Evolutionary conservation across 1,140 invertebrate species (phyloP).

Genomic region (Caenorhabditis latens): DNA sequence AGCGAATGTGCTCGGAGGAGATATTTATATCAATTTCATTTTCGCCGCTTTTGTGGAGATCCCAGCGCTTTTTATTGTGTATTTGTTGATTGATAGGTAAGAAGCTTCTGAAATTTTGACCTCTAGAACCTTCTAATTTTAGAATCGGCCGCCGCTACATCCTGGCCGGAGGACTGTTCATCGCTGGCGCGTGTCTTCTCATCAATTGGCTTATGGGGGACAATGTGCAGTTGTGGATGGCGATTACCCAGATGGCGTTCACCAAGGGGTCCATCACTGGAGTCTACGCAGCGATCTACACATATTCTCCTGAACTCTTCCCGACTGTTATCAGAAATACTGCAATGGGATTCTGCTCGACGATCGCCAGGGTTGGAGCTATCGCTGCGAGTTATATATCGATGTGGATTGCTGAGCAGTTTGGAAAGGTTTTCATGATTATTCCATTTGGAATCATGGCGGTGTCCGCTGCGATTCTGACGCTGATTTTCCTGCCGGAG

Average conservation of each 20-base stretch:
- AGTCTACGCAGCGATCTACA: slow-evolving; percentile 76
- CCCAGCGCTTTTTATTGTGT: slow-evolving; percentile 74
- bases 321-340: slow-evolving; percentile 80
- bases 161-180: slow-evolving; percentile 46
- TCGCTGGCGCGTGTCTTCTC: slow-evolving; percentile 54
- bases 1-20: slow-evolving; percentile 75
- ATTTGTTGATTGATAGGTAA: slow-evolving; percentile 58
- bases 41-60: slow-evolving; percentile 74
- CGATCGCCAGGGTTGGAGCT: slow-evolving; percentile 80
- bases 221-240: slow-evolving; percentile 52
- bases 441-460: slow-evolving; percentile 73
- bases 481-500: slow-evolving; percentile 73
- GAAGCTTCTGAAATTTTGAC: background rate
- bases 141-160: slow-evolving; percentile 53
- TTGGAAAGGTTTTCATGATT: slow-evolving; percentile 72
- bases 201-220: slow-evolving; percentile 61
- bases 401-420: slow-evolving; percentile 76
- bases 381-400: slow-evolving; percentile 79
- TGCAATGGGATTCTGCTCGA: slow-evolving; percentile 80
- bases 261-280: slow-evolving; percentile 75
- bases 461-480: slow-evolving; percentile 71
- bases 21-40: slow-evolving; percentile 77
- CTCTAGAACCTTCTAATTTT: too few relatives aligned
- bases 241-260: slow-evolving; percentile 75
- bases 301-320: slow-evolving; percentile 79